Evolutionary conservation across 2,888 invertebrate genomes (phyloP), one percentile per base, ranked within the genome.

Genomic region (Parnassius smintheus): DNA sequence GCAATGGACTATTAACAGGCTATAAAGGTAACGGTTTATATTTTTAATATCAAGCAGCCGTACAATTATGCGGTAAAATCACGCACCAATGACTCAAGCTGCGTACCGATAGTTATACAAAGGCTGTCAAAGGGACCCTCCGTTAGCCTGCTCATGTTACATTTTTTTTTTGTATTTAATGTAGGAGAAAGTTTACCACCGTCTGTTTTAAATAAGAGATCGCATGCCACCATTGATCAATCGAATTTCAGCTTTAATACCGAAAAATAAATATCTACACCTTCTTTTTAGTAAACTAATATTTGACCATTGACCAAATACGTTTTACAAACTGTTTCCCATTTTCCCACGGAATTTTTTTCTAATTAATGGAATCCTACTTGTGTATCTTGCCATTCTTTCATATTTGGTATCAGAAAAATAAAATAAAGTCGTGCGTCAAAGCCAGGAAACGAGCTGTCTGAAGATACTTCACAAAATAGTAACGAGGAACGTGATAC

Each of bases 161-260:
- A 4, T 2, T 22, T 48, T 18, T 48, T 18, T 12, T 8, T 25
- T 46, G n/a, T 56, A 41, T 2, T 35, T 2, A 48, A 56, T 56
- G 22, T 35, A 48, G 48, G 25, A 25, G 25, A 10, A 35, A 35
- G 35, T 56, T 42, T n/a, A 46, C 12, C 12, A 12, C 46, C 11
- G n/a, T 11, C 11, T 46, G 12, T n/a, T 9, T 25, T 45, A 56
- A 57, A 49, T 7, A 49, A 35, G 25, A 3, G 13, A 42, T 46
- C n/a, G n/a, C 46, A 11, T 3, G 11, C 12, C 46, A 12, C 4
- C 1, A 25, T 42, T 18, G 50, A 50, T 42, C n/a, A 1, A 25
- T 22, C 50, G 50, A 50, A 58, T 58, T 50, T 50, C 49, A 10
- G 9, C 13, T 42, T 50, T 42, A 56, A 18, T 35, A 49, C 0